phyloP scores from a whole-genome alignment of 2,113 vertebrate genomes.

The Pollachius pollachius region DNA sequence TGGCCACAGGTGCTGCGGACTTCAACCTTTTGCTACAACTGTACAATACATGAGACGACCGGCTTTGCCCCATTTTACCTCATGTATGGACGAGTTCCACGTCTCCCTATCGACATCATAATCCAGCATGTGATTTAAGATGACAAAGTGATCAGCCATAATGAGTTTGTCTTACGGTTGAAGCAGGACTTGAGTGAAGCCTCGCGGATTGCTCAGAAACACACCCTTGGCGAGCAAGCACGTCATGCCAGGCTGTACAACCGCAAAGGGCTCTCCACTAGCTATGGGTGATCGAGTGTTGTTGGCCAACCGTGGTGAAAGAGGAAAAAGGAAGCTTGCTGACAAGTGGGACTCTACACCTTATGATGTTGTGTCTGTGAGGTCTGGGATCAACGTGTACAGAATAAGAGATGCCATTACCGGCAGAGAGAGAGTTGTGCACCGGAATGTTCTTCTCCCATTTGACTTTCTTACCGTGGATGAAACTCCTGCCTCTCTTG shows the following conservation, averaged over 20 bases:
- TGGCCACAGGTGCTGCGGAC: constrained; percentile 2
- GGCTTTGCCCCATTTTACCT: constrained; percentile 20
- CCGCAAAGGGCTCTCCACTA: constrained; percentile 12
- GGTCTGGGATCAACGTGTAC: constrained; percentile 12
- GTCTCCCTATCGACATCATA: constrained; percentile 20
- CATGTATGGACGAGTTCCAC: constrained; percentile 19
- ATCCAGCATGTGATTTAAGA: too few relatives aligned
- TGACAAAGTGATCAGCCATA: constrained; percentile 16
- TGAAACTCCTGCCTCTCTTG: neutral
- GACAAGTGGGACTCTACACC: constrained; percentile 21
- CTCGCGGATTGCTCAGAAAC: constrained; percentile 4
- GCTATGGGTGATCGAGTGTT: neutral
- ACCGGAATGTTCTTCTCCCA: neutral
- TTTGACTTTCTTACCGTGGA: neutral
- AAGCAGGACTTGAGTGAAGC: constrained; percentile 9
- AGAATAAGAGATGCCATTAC: neutral
- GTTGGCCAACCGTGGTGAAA: constrained; percentile 12
- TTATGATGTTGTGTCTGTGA: constrained; percentile 15
- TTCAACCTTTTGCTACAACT: constrained; percentile 11
- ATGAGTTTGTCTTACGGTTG: constrained; percentile 3
- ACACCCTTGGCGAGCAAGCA: constrained; percentile 4
- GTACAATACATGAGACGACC: constrained; percentile 10
- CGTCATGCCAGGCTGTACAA: constrained; percentile 7
- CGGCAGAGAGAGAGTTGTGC: neutral
- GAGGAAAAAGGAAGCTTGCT: constrained; percentile 19